A percentile compares a stretch with the other conserved stretches of the same genome.
Conservation (phyloP, 2,113 vertebrate genomes). For the Aspiorhynchus laticeps region DNA sequence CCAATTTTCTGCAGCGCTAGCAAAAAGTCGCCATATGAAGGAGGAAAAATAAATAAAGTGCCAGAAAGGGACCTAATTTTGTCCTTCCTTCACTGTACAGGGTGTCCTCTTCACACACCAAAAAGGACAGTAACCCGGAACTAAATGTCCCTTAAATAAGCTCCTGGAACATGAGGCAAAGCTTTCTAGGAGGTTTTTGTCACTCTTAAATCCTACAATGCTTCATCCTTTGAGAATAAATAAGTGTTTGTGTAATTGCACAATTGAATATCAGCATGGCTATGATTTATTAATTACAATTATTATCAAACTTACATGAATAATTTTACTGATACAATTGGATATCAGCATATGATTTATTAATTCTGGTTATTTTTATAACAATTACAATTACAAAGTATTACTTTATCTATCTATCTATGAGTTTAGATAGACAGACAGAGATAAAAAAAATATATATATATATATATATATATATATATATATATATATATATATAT, state of each 20-base stretch:
- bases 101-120: constrained; percentile 27
- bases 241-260: background rate
- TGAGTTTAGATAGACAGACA: too few species aligned
- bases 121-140: background rate
- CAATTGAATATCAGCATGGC: background rate
- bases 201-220: background rate
- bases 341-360: background rate
- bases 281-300: background rate
- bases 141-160: constrained; percentile 11
- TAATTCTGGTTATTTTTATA: too few species aligned
- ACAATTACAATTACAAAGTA: too few species aligned
- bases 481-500: too few species aligned
- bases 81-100: constrained; percentile 25
- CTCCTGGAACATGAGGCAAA: constrained; percentile 9
- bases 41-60: background rate
- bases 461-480: too few species aligned
- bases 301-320: too few species aligned
- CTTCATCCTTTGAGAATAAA: background rate
- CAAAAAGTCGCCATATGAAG: constrained; percentile 56
- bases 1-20: constrained; percentile 62
- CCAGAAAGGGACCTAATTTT: constrained; percentile 1
- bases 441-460: too few species aligned
- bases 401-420: too few species aligned
- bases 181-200: background rate
- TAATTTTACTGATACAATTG: background rate